These are phyloP conservation scores for Aldabrachelys gigantea DNA, from an alignment of 2,113 vertebrate species.

Conservation along the genomic window DNA sequence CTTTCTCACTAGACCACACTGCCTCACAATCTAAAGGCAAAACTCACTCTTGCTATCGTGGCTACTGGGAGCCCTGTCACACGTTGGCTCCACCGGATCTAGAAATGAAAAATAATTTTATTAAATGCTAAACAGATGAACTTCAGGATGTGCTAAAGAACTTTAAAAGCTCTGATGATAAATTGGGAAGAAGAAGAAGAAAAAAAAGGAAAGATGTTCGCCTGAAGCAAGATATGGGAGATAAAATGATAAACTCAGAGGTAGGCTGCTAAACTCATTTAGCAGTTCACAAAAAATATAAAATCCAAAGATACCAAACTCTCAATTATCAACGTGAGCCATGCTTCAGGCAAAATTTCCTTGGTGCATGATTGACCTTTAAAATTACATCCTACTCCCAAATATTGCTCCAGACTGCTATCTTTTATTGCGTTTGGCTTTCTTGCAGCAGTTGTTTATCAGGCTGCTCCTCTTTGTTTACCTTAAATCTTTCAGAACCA, in stretches of 20 bases:
- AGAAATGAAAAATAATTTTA: constrained; percentile 10
- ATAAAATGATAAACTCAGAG: neutral
- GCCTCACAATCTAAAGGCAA: constrained; percentile 13
- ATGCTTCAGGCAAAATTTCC: constrained; percentile 53
- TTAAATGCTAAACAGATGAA: neutral
- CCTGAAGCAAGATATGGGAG: neutral
- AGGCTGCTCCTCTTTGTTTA: constrained; percentile 59
- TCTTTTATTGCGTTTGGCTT: constrained; percentile 64
- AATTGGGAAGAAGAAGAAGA: neutral
- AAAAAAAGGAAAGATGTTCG: neutral
- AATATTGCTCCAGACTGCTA: constrained; percentile 54
- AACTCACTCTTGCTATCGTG: neutral
- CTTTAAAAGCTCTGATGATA: neutral
- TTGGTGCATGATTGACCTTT: constrained; percentile 61
- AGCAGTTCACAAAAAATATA: constrained; percentile 10
- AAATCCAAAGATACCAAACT: neutral
- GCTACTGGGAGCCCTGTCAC: neutral
- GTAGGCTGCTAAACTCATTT: neutral
- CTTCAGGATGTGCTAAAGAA: neutral
- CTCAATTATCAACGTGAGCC: constrained; percentile 15
- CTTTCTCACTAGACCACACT: neutral
- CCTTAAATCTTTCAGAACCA: constrained; percentile 65
- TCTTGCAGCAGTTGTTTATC: constrained; percentile 61
- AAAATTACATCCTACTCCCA: constrained; percentile 62
- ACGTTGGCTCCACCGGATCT: neutral